Evolutionary conservation across 2,888 invertebrate species (phyloP).

Genomic region (Automeris io): DNA sequence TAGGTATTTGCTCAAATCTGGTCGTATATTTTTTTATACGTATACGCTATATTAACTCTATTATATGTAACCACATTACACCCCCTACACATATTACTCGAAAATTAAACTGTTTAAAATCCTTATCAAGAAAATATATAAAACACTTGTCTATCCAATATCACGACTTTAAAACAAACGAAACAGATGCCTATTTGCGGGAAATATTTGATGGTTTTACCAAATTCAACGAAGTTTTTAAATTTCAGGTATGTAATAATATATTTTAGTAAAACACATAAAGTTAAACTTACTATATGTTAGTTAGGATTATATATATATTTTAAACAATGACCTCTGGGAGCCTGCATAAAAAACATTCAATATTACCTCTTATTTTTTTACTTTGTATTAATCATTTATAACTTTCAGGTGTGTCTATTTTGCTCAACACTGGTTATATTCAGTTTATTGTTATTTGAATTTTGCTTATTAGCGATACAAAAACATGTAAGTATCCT

Average conservation of each 20-base stretch:
- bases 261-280: neutral
- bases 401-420: neutral
- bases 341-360: no score
- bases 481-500: constrained; percentile 2
- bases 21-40: constrained; percentile 36
- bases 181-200: constrained; percentile 31
- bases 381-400: neutral
- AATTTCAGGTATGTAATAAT: constrained; percentile 32
- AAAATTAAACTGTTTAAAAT: no score
- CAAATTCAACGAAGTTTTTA: constrained; percentile 27
- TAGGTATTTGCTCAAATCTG: constrained; percentile 33
- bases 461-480: neutral
- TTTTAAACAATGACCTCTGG: no score
- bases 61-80: constrained; percentile 37
- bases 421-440: neutral
- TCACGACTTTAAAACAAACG: constrained; percentile 30
- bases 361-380: neutral
- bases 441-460: neutral
- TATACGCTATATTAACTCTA: constrained; percentile 37
- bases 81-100: constrained; percentile 6
- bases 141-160: constrained; percentile 28
- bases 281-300: no score
- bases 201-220: constrained; percentile 32
- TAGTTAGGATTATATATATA: no score
- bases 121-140: constrained; percentile 20